Evolutionary conservation across 1,140 invertebrate genomes (phyloP).

Genomic region (Pemphigus obesinymphae): DNA sequence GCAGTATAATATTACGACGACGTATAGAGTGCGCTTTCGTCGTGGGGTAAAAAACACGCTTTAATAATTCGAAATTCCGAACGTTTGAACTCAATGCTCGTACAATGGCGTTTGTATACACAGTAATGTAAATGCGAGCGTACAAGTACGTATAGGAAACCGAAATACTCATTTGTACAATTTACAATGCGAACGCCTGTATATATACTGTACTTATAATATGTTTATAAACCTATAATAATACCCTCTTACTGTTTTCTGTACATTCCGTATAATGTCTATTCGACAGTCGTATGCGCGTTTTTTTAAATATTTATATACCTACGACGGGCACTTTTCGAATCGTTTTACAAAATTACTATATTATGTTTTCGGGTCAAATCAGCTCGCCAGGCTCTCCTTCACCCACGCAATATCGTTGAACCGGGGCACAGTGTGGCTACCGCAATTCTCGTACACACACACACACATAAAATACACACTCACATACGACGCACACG

Average conservation of each 20-base stretch:
- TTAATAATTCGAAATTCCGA: not conserved
- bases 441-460: not conserved
- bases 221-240: not conserved
- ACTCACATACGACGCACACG: not conserved
- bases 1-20: too few relatives aligned
- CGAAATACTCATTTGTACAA: not conserved
- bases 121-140: not conserved
- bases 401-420: conserved; percentile 2
- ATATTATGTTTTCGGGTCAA: conserved; percentile 5
- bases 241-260: not conserved
- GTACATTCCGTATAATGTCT: not conserved
- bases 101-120: not conserved
- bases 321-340: not conserved
- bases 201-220: not conserved
- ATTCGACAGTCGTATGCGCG: not conserved
- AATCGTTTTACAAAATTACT: not conserved
- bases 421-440: not conserved
- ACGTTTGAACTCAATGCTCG: not conserved
- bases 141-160: not conserved
- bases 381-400: not conserved
- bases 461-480: too few relatives aligned
- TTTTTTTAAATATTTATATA: not conserved
- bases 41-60: not conserved
- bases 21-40: too few relatives aligned
- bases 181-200: not conserved